phyloP scores from a whole-genome alignment of 2,113 vertebrate genomes.

The Sylvietta virens region DNA sequence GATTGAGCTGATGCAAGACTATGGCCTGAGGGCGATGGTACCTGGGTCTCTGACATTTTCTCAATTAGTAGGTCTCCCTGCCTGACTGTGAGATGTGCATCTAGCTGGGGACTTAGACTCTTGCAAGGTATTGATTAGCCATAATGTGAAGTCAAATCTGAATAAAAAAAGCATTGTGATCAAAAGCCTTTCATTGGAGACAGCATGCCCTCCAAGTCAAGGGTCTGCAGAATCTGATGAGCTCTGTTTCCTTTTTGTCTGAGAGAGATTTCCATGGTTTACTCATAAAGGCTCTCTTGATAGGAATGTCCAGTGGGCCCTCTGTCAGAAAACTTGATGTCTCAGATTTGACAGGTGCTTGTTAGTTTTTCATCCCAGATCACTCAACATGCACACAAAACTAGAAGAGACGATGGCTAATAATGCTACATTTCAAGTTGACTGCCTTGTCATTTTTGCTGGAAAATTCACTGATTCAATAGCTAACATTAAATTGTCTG shows the following conservation, averaged over 20 bases:
- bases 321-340: constrained; percentile 82
- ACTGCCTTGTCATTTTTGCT: constrained; percentile 23
- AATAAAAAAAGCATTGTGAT: constrained; percentile 87
- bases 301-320: constrained; percentile 84
- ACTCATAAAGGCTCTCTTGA: constrained; percentile 82
- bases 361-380: constrained; percentile 84
- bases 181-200: constrained; percentile 88
- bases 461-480: constrained; percentile 15
- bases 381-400: constrained; percentile 65
- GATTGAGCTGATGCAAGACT: constrained; percentile 73
- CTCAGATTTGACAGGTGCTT: constrained; percentile 89
- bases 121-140: constrained; percentile 92
- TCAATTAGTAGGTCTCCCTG: constrained; percentile 91
- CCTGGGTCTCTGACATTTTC: constrained; percentile 88
- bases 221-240: constrained; percentile 76
- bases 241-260: constrained; percentile 75
- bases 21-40: constrained; percentile 86
- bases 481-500: constrained; percentile 30
- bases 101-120: constrained; percentile 79
- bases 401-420: constrained; percentile 61
- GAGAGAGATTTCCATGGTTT: constrained; percentile 72
- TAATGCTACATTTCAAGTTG: constrained; percentile 17
- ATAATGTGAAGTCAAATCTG: constrained; percentile 93
- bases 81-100: constrained; percentile 81
- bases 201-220: constrained; percentile 78